Base-by-base conservation (phyloP, 1,140 invertebrate species). In the Sipha flava region DNA sequence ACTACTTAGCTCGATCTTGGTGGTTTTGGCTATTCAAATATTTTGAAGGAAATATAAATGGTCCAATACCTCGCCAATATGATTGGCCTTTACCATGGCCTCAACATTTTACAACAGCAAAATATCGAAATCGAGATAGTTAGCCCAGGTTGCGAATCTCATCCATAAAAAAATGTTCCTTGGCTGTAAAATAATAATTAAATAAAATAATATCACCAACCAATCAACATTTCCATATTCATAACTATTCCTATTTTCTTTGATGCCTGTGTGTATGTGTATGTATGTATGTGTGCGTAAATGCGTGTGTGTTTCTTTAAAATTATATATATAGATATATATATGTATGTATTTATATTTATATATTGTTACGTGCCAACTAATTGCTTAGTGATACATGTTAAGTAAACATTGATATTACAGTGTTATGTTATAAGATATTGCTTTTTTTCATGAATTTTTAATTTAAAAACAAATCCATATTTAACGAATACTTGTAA, bases 41-140 rank as follows among this genome's bases (percentile, higher is more conserved):
- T 87, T 94, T 95, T 85, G 94, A 96, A 86, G 89, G 90, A 81
- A 95, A 94, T 85, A 92, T 95, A 29, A 90, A 89, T 81, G 93
- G 90, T 52, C 90, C 89, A 73, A 88, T 96, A 79, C 94, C 93
- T 79, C 88, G 91, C 81, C 90, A 93, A 83, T 95, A 93, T 86
- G 91, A 94, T 85, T 94, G 93, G 92, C 94, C 94, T 82, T 87
- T 95, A 81, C 92, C 93, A 23, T 93, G 92, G 91, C 92, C 92
- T 81, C 88, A 91, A 85, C 85, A 88, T 82, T 90, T 90, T 85
- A 57, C 73, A 59, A 86, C 88, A 83, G 85, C 89, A 84, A 89
- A 90, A 85, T 87, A 89, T 83, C 88, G 87, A 43, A 89, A 89
- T 81, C 84, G 88, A 81, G 87, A 89, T 84, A 89, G 88, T 88